Conservation (phyloP, 2,888 invertebrate genomes). For the Archips crataeganus region DNA sequence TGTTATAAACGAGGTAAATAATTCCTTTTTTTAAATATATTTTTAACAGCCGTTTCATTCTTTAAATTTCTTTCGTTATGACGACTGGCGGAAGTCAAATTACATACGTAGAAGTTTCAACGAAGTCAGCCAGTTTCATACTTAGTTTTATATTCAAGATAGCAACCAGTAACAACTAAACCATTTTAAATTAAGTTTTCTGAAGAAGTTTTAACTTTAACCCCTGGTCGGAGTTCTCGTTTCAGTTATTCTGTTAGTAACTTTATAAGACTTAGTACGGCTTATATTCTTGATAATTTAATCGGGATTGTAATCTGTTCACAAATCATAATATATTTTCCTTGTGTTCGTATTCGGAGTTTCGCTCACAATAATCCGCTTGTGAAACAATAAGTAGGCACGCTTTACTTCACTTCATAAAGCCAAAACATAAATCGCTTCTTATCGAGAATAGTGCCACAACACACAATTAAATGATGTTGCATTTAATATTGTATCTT, state of each 20-base stretch:
- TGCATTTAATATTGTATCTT: too few species aligned
- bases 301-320: background rate
- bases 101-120: background rate
- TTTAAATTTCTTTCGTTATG: background rate
- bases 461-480: too few species aligned
- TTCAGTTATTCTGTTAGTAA: background rate
- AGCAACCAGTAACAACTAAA: background rate
- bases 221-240: background rate
- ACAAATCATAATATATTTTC: background rate
- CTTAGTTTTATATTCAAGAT: constrained; percentile 16
- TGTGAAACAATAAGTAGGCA: background rate
- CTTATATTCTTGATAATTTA: background rate
- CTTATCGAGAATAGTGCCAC: too few species aligned
- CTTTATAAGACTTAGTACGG: too few species aligned
- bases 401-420: background rate
- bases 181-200: constrained; percentile 1
- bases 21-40: background rate
- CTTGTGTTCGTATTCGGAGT: background rate
- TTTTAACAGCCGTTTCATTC: background rate
- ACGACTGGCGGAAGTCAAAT: constrained; percentile 11
- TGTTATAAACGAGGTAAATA: too few species aligned
- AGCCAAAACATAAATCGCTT: background rate
- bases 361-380: background rate
- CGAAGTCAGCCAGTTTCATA: background rate
- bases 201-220: background rate